Evolutionary conservation across 1,140 invertebrate genomes (phyloP).

Genomic region (Drosophila quadrilineata): DNA sequence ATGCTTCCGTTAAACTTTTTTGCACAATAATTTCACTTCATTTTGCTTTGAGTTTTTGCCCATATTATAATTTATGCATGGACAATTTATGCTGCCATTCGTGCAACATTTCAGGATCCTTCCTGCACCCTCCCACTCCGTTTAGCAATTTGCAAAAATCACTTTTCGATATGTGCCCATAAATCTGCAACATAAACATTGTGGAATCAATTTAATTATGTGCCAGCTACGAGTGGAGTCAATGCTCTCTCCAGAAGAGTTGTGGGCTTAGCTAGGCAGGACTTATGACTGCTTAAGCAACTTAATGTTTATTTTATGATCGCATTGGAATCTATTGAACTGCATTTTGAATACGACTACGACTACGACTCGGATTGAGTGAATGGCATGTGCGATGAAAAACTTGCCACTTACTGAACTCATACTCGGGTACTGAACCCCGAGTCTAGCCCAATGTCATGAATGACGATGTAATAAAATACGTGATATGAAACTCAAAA

Average conservation of each 20-base stretch:
- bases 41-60: constrained; percentile 37
- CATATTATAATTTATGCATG: constrained; percentile 62
- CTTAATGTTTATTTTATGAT: constrained; percentile 76
- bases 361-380: too few relatives aligned
- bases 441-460: constrained; percentile 54
- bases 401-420: constrained; percentile 41
- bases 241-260: background rate
- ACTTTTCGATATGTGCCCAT: constrained; percentile 48
- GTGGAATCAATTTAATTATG: constrained; percentile 74
- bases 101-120: constrained; percentile 50
- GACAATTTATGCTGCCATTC: constrained; percentile 64
- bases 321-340: constrained; percentile 67
- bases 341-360: constrained; percentile 75
- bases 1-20: constrained; percentile 42
- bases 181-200: constrained; percentile 42
- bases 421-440: constrained; percentile 16
- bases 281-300: constrained; percentile 50
- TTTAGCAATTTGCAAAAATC: constrained; percentile 69
- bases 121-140: background rate
- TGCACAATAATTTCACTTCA: constrained; percentile 27
- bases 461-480: constrained; percentile 80
- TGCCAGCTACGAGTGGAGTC: background rate
- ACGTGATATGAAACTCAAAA: constrained; percentile 73
- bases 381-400: constrained; percentile 20
- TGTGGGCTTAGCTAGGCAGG: background rate